These are phyloP conservation scores for Lateolabrax maculatus DNA, from an alignment of 2,797 vertebrate species.

Conservation along the genomic window DNA sequence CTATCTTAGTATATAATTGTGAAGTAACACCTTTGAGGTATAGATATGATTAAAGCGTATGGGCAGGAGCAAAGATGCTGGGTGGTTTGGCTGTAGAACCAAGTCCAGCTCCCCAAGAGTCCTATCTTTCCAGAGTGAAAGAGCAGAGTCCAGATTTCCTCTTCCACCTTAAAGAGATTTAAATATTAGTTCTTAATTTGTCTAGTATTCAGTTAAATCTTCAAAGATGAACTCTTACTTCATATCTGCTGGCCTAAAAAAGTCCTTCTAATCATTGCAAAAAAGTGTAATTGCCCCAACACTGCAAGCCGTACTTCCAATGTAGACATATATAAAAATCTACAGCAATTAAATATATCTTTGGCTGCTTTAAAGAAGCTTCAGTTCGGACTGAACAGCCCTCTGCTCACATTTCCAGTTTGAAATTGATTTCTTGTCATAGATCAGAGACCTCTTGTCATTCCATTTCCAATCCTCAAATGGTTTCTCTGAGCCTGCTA, in stretches of 20 bases:
- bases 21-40: constrained; percentile 62
- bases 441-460: constrained; percentile 84
- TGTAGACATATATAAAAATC: constrained; percentile 78
- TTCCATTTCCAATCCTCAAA: constrained; percentile 82
- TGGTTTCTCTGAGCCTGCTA: constrained; percentile 78
- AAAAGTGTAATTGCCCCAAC: constrained; percentile 79
- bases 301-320: constrained; percentile 56
- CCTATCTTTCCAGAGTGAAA: constrained; percentile 57
- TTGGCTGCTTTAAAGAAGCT: constrained; percentile 74
- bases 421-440: constrained; percentile 88
- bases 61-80: constrained; percentile 44
- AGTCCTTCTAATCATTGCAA: constrained; percentile 82
- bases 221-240: constrained; percentile 85
- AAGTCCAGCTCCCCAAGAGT: constrained; percentile 68
- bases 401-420: constrained; percentile 81
- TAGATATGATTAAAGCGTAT: constrained; percentile 63
- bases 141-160: constrained; percentile 66
- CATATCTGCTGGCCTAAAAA: constrained; percentile 82
- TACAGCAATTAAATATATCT: constrained; percentile 84
- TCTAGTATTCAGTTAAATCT: constrained; percentile 83
- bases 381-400: constrained; percentile 64
- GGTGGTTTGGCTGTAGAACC: constrained; percentile 62
- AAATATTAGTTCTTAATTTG: constrained; percentile 85
- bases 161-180: constrained; percentile 85
- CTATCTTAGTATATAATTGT: constrained; percentile 13